A percentile compares a stretch with the other conserved stretches of the same genome.
phyloP scores from a whole-genome alignment of 1,140 invertebrate genomes.

The Diploscapter pachys region DNA sequence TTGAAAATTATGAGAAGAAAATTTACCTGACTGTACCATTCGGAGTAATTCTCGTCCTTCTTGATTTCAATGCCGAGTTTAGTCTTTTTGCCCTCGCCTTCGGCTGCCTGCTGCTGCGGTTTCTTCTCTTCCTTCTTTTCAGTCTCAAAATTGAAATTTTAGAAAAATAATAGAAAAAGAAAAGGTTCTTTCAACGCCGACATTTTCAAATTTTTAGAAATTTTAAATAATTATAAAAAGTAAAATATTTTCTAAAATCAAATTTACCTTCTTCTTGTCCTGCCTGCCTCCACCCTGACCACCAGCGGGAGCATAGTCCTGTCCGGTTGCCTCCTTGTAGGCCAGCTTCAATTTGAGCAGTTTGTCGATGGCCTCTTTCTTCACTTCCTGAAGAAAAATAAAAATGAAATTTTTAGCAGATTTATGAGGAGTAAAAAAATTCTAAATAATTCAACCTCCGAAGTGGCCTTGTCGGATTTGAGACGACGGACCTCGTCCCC shows the following conservation, averaged over 20 bases:
- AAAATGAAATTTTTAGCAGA: background rate
- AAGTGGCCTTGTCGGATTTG: slow-evolving; percentile 67
- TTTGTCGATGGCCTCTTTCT: slow-evolving; percentile 72
- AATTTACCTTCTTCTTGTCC: slow-evolving; percentile 10
- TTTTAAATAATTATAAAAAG: background rate
- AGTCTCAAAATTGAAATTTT: background rate
- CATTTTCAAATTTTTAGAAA: slow-evolving; percentile 14
- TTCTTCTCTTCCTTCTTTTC: slow-evolving; percentile 36
- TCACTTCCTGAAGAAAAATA: slow-evolving; percentile 60
- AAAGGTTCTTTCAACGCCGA: background rate
- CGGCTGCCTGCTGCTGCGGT: too few relatives aligned
- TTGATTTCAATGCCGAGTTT: slow-evolving; percentile 81
- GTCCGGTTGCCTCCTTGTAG: slow-evolving; percentile 68
- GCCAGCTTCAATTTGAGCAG: slow-evolving; percentile 74
- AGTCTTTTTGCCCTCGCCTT: slow-evolving; percentile 73
- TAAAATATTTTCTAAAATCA: background rate
- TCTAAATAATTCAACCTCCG: background rate
- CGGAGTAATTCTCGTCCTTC: slow-evolving; percentile 86
- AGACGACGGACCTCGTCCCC: slow-evolving; percentile 63
- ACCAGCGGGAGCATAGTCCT: slow-evolving; percentile 27
- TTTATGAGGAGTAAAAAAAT: background rate
- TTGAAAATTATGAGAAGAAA: background rate
- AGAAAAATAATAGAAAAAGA: background rate
- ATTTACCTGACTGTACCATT: slow-evolving; percentile 90
- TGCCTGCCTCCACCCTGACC: slow-evolving; percentile 13